Evolutionary conservation across 1,140 invertebrate species (phyloP).

Genomic region (Phthorimaea operculella): DNA sequence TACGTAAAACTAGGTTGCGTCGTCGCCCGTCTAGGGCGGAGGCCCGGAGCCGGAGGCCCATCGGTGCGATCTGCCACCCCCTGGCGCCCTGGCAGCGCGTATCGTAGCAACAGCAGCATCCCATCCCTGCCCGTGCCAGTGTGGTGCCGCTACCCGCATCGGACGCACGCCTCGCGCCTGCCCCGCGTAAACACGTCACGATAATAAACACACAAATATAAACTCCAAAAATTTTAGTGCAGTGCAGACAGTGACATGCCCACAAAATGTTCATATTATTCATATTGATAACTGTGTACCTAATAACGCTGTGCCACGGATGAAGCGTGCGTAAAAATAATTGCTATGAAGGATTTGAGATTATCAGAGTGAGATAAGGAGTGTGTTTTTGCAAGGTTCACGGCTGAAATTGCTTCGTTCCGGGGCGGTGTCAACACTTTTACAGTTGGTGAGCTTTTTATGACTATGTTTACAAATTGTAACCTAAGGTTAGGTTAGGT

Average conservation of each 20-base stretch:
- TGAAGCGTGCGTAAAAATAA: conserved; percentile 22
- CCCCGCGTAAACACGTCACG: conserved; percentile 13
- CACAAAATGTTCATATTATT: conserved; percentile 56
- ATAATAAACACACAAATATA: conserved; percentile 11
- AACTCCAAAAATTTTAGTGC: conserved; percentile 21
- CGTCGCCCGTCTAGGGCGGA: conserved; percentile 54
- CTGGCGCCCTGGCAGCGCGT: conserved; percentile 23
- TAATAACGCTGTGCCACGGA: conserved; percentile 54
- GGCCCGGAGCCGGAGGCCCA: conserved; percentile 25
- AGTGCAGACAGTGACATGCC: conserved; percentile 16
- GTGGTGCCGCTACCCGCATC: conserved; percentile 14
- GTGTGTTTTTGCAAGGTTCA: not conserved
- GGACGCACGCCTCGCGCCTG: conserved; percentile 10
- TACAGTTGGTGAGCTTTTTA: not conserved
- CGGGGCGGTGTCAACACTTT: not conserved
- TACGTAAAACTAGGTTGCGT: conserved; percentile 60
- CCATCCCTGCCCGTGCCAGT: conserved; percentile 38
- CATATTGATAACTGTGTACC: conserved; percentile 54
- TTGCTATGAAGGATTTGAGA: conserved; percentile 31
- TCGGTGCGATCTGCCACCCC: too few relatives aligned
- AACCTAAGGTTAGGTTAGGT: too few relatives aligned
- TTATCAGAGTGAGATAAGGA: conserved; percentile 29
- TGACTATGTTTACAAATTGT: too few relatives aligned
- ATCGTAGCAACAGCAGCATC: conserved; percentile 63
- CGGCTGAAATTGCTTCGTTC: not conserved